phyloP scores from a whole-genome alignment of 2,888 invertebrate genomes.

The Taenaris catops region DNA sequence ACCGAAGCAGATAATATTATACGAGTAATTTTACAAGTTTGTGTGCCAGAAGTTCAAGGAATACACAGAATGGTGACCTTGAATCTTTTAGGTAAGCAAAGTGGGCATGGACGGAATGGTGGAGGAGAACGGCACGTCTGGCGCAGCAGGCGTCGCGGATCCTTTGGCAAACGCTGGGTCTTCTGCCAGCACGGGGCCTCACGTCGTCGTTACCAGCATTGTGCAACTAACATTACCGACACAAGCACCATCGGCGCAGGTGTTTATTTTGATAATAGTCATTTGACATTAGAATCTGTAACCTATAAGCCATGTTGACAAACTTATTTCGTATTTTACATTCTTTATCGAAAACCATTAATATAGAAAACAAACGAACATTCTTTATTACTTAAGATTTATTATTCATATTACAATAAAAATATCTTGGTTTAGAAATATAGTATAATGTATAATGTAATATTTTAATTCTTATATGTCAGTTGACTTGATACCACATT shows the following conservation, averaged over 20 bases:
- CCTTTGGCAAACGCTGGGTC: constrained; percentile 54
- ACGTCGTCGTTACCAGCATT: constrained; percentile 85
- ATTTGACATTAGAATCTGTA: neutral
- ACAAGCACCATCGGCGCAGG: constrained; percentile 84
- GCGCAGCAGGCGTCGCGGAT: constrained; percentile 58
- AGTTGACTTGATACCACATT: too few relatives aligned
- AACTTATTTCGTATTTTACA: too few relatives aligned
- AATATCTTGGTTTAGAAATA: too few relatives aligned
- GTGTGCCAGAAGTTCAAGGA: constrained; percentile 49
- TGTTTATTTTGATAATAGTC: constrained; percentile 45
- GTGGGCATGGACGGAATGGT: constrained; percentile 94
- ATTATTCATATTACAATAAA: too few relatives aligned
- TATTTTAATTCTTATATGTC: too few relatives aligned
- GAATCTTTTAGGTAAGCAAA: constrained; percentile 83
- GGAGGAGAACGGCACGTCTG: constrained; percentile 89
- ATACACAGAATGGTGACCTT: constrained; percentile 73
- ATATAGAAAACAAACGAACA: too few relatives aligned
- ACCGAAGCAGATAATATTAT: constrained; percentile 34
- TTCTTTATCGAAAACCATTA: too few relatives aligned
- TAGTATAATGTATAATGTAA: too few relatives aligned
- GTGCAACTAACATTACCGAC: constrained; percentile 90
- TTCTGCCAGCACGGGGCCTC: constrained; percentile 51
- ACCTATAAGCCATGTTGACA: neutral
- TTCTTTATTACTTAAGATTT: too few relatives aligned
- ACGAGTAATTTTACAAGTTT: constrained; percentile 37